Percentiles rank a stretch among this genome's conserved stretches.
Evolutionary conservation across 2,113 vertebrate species (phyloP).

Genomic region (Helogale parvula): DNA sequence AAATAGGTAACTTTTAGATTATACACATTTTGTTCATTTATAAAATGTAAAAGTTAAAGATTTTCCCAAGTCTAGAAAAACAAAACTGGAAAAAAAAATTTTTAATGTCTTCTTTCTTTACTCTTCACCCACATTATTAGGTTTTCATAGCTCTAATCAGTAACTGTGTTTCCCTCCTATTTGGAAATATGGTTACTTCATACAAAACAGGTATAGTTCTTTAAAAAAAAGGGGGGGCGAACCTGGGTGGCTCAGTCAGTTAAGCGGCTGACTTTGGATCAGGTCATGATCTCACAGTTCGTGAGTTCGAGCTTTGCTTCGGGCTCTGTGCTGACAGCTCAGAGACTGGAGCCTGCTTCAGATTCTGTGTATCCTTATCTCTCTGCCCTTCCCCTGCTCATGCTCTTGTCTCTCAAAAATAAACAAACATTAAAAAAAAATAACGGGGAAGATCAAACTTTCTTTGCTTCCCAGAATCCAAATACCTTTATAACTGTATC

Average conservation of each 20-base stretch:
- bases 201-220: neutral
- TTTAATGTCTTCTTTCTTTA: neutral
- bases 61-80: neutral
- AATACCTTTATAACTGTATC: neutral
- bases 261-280: too few species aligned
- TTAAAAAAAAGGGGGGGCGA: neutral
- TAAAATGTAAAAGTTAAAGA: neutral
- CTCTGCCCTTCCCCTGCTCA: too few species aligned
- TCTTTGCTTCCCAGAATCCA: neutral
- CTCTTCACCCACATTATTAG: neutral
- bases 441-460: neutral
- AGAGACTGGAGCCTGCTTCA: too few species aligned
- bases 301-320: too few species aligned
- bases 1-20: neutral
- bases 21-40: neutral
- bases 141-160: neutral
- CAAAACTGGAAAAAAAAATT: neutral
- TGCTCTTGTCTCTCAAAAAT: too few species aligned
- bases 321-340: too few species aligned
- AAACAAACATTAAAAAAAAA: too few species aligned
- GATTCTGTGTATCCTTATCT: too few species aligned
- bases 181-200: neutral
- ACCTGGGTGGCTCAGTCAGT: neutral
- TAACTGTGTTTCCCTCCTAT: neutral
- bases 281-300: too few species aligned